Conservation (phyloP, 2,113 vertebrate genomes). For the Pedionomus torquatus region DNA sequence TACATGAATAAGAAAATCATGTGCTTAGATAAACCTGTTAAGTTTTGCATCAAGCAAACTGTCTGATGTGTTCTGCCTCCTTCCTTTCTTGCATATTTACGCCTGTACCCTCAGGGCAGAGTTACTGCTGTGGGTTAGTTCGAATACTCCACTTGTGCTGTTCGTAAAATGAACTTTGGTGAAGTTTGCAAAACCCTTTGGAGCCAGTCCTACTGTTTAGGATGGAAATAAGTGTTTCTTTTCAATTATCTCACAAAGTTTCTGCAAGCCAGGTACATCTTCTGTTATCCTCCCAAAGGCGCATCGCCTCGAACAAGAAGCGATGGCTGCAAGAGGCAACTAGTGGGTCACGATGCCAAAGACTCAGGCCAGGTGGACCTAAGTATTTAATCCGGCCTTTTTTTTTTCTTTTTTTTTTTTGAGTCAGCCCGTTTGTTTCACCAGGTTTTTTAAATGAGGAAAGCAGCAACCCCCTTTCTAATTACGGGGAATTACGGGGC, state of each 20-base stretch:
- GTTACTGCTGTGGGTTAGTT: neutral
- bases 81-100: rapidly evolving
- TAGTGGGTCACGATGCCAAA: rapidly evolving
- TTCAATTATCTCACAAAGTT: neutral
- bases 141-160: neutral
- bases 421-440: neutral
- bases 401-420: too few species aligned
- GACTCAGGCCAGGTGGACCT: rapidly evolving
- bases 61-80: neutral
- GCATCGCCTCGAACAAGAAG: neutral
- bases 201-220: neutral
- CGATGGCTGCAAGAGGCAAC: rapidly evolving
- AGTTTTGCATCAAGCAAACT: neutral
- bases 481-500: too few species aligned
- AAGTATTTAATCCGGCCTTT: neutral
- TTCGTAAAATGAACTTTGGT: neutral
- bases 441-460: rapidly evolving
- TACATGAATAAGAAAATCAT: neutral
- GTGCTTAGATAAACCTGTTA: neutral
- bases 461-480: rapidly evolving
- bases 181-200: neutral
- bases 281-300: neutral
- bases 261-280: neutral
- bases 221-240: neutral
- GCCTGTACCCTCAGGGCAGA: neutral